Conservation (phyloP, 2,113 vertebrate species). For the Rhadina sibilatrix region DNA sequence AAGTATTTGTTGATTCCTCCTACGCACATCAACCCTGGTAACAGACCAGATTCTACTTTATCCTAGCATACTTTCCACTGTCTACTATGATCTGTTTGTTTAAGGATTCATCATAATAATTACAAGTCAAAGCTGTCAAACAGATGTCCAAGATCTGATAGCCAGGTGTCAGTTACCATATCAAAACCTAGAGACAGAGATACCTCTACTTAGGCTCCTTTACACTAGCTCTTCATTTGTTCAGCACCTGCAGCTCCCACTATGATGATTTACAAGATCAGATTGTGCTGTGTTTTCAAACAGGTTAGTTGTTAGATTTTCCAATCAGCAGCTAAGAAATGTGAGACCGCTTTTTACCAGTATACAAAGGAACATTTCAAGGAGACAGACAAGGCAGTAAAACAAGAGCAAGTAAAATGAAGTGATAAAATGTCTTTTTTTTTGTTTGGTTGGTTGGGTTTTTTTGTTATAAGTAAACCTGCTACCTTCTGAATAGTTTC, state of each 20-base stretch:
- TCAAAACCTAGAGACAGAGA: not conserved
- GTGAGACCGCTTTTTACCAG: not conserved
- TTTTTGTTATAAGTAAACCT: not conserved
- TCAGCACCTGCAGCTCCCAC: not conserved
- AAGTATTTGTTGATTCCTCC: not conserved
- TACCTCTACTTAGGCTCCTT: not conserved
- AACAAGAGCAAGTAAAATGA: not conserved
- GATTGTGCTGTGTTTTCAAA: not conserved
- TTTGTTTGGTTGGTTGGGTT: too few relatives aligned
- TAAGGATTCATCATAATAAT: conserved; percentile 37
- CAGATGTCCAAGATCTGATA: not conserved
- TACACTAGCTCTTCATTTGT: not conserved
- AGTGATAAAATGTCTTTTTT: not conserved
- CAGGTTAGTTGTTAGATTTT: not conserved
- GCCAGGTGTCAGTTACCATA: not conserved
- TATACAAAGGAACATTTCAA: not conserved
- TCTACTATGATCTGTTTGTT: conserved; percentile 17
- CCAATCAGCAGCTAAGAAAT: not conserved
- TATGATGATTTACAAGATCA: not conserved
- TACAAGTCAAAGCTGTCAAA: conserved; percentile 34
- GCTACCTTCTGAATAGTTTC: not conserved
- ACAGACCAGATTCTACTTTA: not conserved
- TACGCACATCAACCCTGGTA: not conserved
- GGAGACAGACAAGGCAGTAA: not conserved
- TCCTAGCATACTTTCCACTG: not conserved